Conservation (phyloP, 1,140 invertebrate species). For the Aradophagus sp. region DNA sequence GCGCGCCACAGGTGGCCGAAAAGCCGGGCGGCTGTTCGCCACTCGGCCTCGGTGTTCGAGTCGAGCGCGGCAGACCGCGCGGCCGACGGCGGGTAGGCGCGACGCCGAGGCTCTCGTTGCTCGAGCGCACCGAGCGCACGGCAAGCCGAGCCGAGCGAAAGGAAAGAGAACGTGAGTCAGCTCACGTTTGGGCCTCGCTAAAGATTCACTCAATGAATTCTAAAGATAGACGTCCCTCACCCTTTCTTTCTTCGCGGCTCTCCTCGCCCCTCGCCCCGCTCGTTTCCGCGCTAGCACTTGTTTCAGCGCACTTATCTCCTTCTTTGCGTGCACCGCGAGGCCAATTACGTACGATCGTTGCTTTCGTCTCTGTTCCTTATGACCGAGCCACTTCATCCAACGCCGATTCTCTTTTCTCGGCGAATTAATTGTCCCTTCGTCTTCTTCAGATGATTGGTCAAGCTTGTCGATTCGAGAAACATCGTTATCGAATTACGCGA, state of each 20-base stretch:
- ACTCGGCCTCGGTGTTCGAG: constrained; percentile 11
- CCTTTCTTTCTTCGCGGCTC: constrained; percentile 45
- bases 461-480: too few relatives aligned
- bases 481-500: too few relatives aligned
- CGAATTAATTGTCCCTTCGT: too few relatives aligned
- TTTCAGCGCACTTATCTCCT: constrained; percentile 29
- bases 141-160: constrained; percentile 43
- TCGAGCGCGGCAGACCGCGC: constrained; percentile 16
- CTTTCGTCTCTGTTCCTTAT: constrained; percentile 1
- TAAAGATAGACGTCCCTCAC: constrained; percentile 66
- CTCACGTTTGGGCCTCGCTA: constrained; percentile 61
- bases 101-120: constrained; percentile 9
- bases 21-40: constrained; percentile 38
- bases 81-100: constrained; percentile 6
- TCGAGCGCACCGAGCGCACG: constrained; percentile 10
- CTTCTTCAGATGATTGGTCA: too few relatives aligned
- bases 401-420: too few relatives aligned
- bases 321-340: constrained; percentile 23
- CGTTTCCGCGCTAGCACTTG: constrained; percentile 30
- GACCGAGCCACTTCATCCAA: background rate
- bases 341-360: constrained; percentile 12
- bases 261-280: constrained; percentile 21
- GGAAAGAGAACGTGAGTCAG: constrained; percentile 59
- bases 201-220: constrained; percentile 69
- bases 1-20: constrained; percentile 62